Conservation (phyloP, 30 jellyfish, hydroid and myxozoan species). For the Hydractinia echinata region DNA sequence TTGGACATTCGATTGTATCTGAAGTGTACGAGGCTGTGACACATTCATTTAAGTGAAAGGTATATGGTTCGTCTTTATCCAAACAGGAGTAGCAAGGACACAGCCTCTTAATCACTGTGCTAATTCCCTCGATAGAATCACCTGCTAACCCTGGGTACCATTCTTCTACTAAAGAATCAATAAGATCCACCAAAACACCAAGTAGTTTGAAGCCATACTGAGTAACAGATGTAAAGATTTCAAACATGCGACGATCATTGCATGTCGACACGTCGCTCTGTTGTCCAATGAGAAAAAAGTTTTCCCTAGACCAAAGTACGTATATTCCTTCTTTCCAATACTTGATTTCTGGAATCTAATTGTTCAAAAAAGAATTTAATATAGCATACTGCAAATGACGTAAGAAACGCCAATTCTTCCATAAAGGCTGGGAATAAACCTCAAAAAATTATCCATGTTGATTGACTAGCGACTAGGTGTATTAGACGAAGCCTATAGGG, state of each 20-base stretch:
- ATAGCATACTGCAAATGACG: no score
- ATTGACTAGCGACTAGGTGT: no score
- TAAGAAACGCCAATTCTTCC: no score
- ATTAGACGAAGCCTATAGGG: no score
- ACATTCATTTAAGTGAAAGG: slow-evolving; percentile 57
- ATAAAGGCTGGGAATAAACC: no score
- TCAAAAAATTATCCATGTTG: no score
- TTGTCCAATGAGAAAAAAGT: slow-evolving; percentile 41
- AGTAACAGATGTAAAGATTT: slow-evolving; percentile 44
- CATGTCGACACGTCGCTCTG: not conserved
- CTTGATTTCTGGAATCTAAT: slow-evolving; percentile 33
- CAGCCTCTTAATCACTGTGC: slow-evolving; percentile 34
- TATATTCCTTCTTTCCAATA: slow-evolving; percentile 83
- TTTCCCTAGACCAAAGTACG: slow-evolving; percentile 49
- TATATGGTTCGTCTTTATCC: slow-evolving; percentile 1
- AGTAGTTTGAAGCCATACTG: slow-evolving; percentile 65
- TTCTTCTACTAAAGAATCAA: slow-evolving; percentile 74
- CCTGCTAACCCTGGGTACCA: slow-evolving; percentile 93
- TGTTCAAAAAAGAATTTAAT: not conserved
- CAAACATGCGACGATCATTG: slow-evolving; percentile 15
- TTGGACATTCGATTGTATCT: slow-evolving; percentile 74
- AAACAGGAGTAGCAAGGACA: slow-evolving; percentile 61
- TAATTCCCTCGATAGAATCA: slow-evolving; percentile 1
- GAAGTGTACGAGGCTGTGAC: slow-evolving; percentile 58
- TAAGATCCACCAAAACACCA: slow-evolving; percentile 69